Conservation (phyloP, 2,797 vertebrate species). For the Avahi laniger region DNA sequence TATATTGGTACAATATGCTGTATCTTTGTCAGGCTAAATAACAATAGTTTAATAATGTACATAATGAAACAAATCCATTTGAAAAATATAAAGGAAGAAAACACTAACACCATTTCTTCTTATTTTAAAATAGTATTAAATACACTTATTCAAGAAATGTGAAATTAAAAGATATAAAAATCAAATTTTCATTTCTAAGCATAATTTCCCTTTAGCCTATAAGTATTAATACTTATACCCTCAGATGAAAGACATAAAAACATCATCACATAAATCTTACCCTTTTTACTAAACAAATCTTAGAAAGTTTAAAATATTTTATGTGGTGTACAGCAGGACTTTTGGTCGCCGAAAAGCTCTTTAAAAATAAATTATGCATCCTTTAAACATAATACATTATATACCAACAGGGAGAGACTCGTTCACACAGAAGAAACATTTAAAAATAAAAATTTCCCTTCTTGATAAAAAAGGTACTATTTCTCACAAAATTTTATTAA, state of each 20-base stretch:
- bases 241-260: neutral
- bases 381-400: neutral
- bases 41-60: neutral
- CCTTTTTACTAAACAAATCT: neutral
- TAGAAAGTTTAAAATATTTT: neutral
- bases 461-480: neutral
- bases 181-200: neutral
- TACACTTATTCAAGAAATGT: neutral
- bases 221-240: neutral
- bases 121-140: neutral
- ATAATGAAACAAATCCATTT: constrained; percentile 25
- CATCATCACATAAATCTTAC: neutral
- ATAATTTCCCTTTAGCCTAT: neutral
- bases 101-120: neutral
- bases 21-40: neutral
- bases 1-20: neutral
- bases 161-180: constrained; percentile 16
- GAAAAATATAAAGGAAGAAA: neutral
- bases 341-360: neutral
- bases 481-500: constrained; percentile 12
- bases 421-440: neutral
- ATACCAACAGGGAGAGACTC: neutral
- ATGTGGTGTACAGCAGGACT: neutral
- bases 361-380: neutral
- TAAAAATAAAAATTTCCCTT: neutral